Evolutionary conservation across 2,797 vertebrate genomes (phyloP), one percentile per base, ranked within the genome.

Genomic region (Sebastes trivittatus): DNA sequence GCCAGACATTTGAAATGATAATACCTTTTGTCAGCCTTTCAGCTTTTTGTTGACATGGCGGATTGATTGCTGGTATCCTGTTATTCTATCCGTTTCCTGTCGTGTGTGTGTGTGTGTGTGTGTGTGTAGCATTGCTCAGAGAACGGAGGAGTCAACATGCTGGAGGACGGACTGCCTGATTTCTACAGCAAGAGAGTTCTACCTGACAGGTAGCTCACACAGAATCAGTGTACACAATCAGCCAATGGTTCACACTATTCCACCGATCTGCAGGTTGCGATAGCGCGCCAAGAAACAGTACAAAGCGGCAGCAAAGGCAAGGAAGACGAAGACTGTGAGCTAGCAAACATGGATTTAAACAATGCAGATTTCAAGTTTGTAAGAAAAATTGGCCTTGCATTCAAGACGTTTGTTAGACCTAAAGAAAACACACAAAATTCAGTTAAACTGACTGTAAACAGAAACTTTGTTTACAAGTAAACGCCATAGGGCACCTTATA

Each of bases 101-200:
- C 38, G 29, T 72, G 49, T 82, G 66, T 80, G 62, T 25, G 25
- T 82, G 55, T 75, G 46, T 66, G 32, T 60, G 32, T 49, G 32
- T 72, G 55, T 82, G 66, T 80, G 61, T 80, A 97, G 94, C 94
- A 95, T 66, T 92, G 91, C 81, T 94, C 95, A 1, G 97, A 97
- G 88, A 97, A 97, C 0, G 97, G 97, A 66, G 95, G 92, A 71
- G 96, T 96, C 72, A 95, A 89, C 71, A 93, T 96, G 36, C 87
- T 98, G 72, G 97, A 98, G 56, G 97, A 98, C 30, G 97, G 97
- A 72, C 92, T 98, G 8, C 97, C 97, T 56, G 97, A 98, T 82
- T 98, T 98, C 93, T 98, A 97, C 94, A 97, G 95, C 94, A 97
- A 97, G 85, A 96, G 96, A 82, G 97, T 98, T 80, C 94, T 98